A percentile compares a stretch with the other conserved stretches of the same genome.
These are phyloP conservation scores for Microtus oregoni DNA, from an alignment of 2,113 vertebrate species.

Conservation along the genomic window DNA sequence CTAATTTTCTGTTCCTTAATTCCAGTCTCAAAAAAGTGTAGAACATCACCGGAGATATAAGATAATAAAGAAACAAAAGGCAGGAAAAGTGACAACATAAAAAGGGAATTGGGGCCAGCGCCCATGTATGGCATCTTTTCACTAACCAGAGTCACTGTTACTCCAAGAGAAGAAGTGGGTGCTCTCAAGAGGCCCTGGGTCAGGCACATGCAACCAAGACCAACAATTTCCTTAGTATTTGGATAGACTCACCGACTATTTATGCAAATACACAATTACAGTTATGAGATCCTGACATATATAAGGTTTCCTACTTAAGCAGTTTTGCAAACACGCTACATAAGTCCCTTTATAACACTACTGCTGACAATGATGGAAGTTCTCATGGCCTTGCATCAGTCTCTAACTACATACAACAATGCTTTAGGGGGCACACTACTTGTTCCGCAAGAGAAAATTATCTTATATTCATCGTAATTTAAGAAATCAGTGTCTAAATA, in stretches of 20 bases:
- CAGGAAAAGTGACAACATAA: not conserved
- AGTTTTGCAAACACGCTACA: not conserved
- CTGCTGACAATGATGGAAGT: not conserved
- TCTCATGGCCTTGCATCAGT: accelerated
- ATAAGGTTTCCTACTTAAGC: slow-evolving; percentile 43
- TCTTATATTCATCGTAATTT: not conserved
- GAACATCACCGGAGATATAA: not conserved
- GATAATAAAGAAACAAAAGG: slow-evolving; percentile 8
- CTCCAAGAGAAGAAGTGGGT: not conserved
- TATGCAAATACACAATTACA: slow-evolving; percentile 35
- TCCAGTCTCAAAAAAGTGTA: slow-evolving; percentile 18
- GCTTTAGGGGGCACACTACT: too few relatives aligned
- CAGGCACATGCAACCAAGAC: not conserved
- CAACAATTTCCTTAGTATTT: not conserved
- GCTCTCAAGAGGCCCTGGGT: not conserved
- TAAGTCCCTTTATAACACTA: not conserved
- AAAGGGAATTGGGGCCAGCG: not conserved
- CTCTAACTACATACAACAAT: not conserved
- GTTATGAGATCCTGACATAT: slow-evolving; percentile 13
- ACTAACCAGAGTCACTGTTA: not conserved
- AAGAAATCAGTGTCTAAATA: not conserved
- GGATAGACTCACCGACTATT: not conserved
- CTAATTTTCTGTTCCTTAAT: slow-evolving; percentile 20
- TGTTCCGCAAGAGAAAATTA: not conserved
- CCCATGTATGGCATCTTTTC: not conserved